phyloP scores from a whole-genome alignment of 2,888 invertebrate species.

The Eristalis tenax region DNA sequence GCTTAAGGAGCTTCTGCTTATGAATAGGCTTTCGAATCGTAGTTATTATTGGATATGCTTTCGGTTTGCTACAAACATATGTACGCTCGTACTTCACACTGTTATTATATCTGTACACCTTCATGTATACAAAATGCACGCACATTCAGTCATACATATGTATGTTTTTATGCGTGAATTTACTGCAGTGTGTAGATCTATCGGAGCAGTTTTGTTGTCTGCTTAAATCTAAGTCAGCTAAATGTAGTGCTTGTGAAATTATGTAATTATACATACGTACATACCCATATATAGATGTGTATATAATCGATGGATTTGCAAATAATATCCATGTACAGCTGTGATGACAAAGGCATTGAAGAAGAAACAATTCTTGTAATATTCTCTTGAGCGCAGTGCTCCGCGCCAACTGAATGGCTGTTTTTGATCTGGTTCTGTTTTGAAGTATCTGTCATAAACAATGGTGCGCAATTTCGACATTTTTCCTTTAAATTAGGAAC shows the following conservation, averaged over 20 bases:
- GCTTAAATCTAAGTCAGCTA: too few species aligned
- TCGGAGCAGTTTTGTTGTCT: too few species aligned
- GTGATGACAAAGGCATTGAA: not conserved
- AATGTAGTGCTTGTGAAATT: too few species aligned
- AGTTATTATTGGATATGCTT: conserved; percentile 21
- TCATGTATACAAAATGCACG: too few species aligned
- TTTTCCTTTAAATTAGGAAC: too few species aligned
- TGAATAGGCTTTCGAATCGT: conserved; percentile 10
- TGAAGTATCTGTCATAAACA: not conserved
- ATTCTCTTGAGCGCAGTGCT: not conserved
- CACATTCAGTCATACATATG: too few species aligned
- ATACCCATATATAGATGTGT: too few species aligned
- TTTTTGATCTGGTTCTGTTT: not conserved
- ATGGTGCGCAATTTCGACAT: not conserved
- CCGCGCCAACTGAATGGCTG: not conserved
- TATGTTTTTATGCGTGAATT: too few species aligned
- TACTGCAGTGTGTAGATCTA: too few species aligned
- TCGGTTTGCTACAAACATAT: not conserved
- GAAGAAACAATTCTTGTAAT: not conserved
- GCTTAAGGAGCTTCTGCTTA: not conserved
- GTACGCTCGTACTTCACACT: not conserved
- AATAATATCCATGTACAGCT: too few species aligned
- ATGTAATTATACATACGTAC: too few species aligned
- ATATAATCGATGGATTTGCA: too few species aligned
- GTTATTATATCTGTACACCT: not conserved